Base-by-base conservation (phyloP, 2,113 vertebrate species). In the Cyphomyrus plagiostoma region DNA sequence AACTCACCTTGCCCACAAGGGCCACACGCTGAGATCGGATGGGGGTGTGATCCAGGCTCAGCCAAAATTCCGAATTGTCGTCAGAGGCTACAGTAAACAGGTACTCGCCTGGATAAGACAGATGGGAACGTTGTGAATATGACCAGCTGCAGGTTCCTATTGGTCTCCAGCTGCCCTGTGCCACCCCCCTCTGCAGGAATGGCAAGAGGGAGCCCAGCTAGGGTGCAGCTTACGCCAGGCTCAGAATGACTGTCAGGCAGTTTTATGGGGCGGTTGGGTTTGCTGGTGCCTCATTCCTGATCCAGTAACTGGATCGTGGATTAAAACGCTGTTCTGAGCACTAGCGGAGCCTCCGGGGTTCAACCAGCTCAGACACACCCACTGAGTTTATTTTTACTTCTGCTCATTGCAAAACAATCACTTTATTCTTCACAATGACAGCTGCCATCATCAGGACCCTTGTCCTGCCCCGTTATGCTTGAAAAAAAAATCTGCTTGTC, bases 31-130 rank as follows among this genome's bases (percentile, higher is more conserved):
- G 94, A 89, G 98, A 88, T 88, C 96, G 95, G 10, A 95, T 93
- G 5, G 97, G 96, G 89, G 94, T 96, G 26, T 98, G 95, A 50
- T 98, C 94, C 2, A 58, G 86, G 91, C 98, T 99, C 91, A 99
- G 95, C 98, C 98, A 99, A 92, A 99, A 97, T 88, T 99, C 98
- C 0, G 98, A 98, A 85, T 98, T 99, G 95, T 99, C 97, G 66
- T 98, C 96, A 0, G 98, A 98, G 90, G 97, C 97, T 83, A 99
- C 93, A 49, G 98, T 97, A 95, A 99, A 98, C 92, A 97, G 95
- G 93, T 97, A 97, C 35, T 97, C 95, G 87, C 98, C 98, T 99
- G 94, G 83, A 21, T 5, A 5, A 42, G 74, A 80, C 35, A 42
- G 74, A 42, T 8, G 15, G 35, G 35, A 42, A 80, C n/a, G 70